These are phyloP conservation scores for Caenorhabditis sp. DNA, from an alignment of 2,888 invertebrate genomes.

Conservation along the genomic window DNA sequence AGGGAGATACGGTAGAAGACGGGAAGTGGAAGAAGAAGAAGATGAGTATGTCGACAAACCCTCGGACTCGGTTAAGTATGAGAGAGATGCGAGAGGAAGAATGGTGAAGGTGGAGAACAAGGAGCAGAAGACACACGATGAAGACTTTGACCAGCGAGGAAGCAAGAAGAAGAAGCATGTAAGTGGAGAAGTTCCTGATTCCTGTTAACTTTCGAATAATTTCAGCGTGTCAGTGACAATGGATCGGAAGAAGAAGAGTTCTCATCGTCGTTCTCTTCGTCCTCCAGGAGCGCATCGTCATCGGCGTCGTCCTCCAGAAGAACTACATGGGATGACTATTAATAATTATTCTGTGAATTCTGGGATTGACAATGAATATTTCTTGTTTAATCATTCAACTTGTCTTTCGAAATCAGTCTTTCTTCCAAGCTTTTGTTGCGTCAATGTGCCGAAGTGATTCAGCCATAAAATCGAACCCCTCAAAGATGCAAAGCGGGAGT, in stretches of 20 bases:
- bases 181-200: constrained; percentile 4
- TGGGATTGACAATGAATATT: too few relatives aligned
- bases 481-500: constrained; percentile 30
- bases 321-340: constrained; percentile 19
- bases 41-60: too few relatives aligned
- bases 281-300: constrained; percentile 29
- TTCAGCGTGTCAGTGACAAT: constrained; percentile 50
- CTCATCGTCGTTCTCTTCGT: constrained; percentile 28
- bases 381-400: not conserved
- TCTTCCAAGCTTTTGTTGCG: not conserved
- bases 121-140: constrained; percentile 3
- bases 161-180: constrained; percentile 41
- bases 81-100: constrained; percentile 28
- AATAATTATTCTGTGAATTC: not conserved
- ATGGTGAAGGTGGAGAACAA: constrained; percentile 26
- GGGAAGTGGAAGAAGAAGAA: not conserved
- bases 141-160: constrained; percentile 32
- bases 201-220: not conserved
- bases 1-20: not conserved
- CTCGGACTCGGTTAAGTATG: not conserved
- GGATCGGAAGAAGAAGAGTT: constrained; percentile 43
- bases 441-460: constrained; percentile 37
- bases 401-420: not conserved
- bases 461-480: constrained; percentile 27
- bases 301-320: constrained; percentile 29